These are phyloP conservation scores for Notechis scutatus DNA, from an alignment of 2,113 vertebrate genomes.

Conservation along the genomic window DNA sequence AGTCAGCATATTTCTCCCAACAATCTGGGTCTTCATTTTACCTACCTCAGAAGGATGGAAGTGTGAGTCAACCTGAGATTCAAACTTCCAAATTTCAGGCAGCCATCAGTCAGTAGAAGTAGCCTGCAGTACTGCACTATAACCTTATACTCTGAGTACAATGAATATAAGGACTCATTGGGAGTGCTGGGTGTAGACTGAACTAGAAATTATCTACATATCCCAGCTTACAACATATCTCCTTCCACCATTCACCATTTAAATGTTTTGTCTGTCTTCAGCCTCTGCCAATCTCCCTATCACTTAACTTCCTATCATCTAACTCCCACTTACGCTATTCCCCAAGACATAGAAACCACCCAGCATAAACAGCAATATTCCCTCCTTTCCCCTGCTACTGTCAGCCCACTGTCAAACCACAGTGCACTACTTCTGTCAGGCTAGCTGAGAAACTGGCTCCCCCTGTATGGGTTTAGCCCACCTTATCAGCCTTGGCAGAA, in stretches of 20 bases:
- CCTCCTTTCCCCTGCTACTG: not conserved
- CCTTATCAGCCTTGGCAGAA: too few relatives aligned
- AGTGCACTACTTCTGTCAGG: too few relatives aligned
- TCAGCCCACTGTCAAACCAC: not conserved
- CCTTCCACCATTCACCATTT: not conserved
- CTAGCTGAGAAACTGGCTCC: too few relatives aligned
- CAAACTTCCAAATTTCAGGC: too few relatives aligned
- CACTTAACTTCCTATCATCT: not conserved
- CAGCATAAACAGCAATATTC: not conserved
- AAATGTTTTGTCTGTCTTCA: not conserved
- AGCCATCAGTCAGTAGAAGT: too few relatives aligned
- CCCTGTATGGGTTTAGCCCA: too few relatives aligned
- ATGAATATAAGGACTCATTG: not conserved
- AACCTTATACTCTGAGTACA: too few relatives aligned
- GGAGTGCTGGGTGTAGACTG: not conserved
- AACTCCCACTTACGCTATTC: not conserved
- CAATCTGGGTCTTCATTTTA: too few relatives aligned
- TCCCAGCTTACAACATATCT: not conserved
- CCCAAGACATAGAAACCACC: not conserved
- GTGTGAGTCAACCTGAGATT: too few relatives aligned
- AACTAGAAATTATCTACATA: not conserved
- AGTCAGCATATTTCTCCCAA: too few relatives aligned
- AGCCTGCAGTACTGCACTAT: too few relatives aligned
- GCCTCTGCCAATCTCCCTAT: not conserved
- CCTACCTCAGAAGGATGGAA: too few relatives aligned